Base-by-base conservation (phyloP, 2,888 invertebrate genomes). In the Meteorus colon region DNA sequence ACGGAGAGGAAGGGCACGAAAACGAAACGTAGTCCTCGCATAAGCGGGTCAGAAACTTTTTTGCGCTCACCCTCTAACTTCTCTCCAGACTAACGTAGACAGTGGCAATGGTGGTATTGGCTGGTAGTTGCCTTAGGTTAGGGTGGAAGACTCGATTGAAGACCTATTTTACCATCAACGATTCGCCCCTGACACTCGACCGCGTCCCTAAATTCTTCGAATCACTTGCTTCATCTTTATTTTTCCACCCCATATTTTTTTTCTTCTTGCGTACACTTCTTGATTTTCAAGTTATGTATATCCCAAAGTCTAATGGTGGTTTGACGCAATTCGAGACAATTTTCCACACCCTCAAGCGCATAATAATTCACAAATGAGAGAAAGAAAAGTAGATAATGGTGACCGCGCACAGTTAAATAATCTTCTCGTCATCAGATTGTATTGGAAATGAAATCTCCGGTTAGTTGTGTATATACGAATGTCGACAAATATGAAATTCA, bases 1-100 rank as follows among this genome's bases (percentile, higher is more conserved):
- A 12, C 82, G 83, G 87, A 87, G 87, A 86, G 84, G 83, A 84
- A 82, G 83, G 83, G 86, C 87, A 85, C 87, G 85, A 82, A 81
- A 82, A 83, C 70, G 71, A 62, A 71, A 83, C 72, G 74, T 45
- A 51, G n/a, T 5, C 51, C 1, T 24, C 24, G 48, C n/a, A 76
- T 89, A 88, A 89, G 88, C 89, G 86, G 89, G 89, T 89, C 89
- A 89, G 87, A 88, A 88, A 88, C 87, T 89, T 88, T 87, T 89
- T 88, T 87, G 86, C 84, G 85, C 85, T 41, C 65, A 65, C 65
- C 65, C 65, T 65, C 65, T 86, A 84, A 83, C 84, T 77, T 78
- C 6, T 55, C 55, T 19, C 24, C 19, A 6, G n/a, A n/a, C 45
- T 45, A 45, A 31, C 4, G 10, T 31, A 65, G 65, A 65, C 31